These are phyloP conservation scores for Pseudotriccus pelzelni DNA, from an alignment of 2,797 vertebrate species.

Conservation along the genomic window DNA sequence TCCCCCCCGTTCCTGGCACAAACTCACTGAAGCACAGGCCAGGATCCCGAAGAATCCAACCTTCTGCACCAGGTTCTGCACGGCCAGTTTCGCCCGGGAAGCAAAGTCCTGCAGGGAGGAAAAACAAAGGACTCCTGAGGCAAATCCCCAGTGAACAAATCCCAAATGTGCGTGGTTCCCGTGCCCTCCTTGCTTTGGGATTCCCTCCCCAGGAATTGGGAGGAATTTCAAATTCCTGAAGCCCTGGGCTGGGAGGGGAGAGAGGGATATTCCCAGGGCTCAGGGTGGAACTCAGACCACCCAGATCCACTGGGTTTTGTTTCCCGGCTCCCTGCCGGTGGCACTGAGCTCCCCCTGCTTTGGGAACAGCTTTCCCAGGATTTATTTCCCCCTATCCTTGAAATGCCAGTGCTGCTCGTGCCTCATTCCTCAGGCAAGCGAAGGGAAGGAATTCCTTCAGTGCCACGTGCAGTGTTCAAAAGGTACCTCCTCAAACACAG, in stretches of 20 bases:
- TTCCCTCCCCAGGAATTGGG: not conserved
- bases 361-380: not conserved
- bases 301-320: not conserved
- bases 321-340: not conserved
- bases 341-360: not conserved
- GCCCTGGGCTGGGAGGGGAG: not conserved
- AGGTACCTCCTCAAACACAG: not conserved
- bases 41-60: conserved; percentile 97
- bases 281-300: not conserved
- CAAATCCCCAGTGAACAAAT: not conserved
- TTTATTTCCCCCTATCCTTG: not conserved
- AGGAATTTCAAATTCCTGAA: not conserved
- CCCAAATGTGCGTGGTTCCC: not conserved
- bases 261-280: not conserved
- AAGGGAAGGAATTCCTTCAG: not conserved
- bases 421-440: not conserved
- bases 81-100: conserved; percentile 80
- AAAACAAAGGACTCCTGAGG: not conserved
- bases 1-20: not conserved
- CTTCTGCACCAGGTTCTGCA: conserved; percentile 88
- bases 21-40: conserved; percentile 92
- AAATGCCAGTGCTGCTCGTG: not conserved
- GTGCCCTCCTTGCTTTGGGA: not conserved
- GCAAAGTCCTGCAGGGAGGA: conserved; percentile 83
- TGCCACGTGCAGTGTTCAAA: not conserved